A percentile compares a stretch with the other conserved stretches of the same genome.
phyloP scores from a whole-genome alignment of 2,888 invertebrate genomes.

The Polyploca ridens region DNA sequence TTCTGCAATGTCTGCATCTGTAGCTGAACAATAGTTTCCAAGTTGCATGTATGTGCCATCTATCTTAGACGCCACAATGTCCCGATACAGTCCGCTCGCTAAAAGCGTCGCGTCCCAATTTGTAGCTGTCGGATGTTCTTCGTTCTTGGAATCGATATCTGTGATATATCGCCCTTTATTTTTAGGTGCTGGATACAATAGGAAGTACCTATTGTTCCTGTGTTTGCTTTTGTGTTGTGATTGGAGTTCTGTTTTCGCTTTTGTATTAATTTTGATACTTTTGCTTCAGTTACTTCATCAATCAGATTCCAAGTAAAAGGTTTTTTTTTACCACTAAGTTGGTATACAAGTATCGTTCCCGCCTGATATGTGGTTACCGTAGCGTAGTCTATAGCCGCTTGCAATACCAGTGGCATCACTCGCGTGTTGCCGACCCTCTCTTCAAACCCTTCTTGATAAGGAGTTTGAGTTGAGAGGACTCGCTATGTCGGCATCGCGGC shows the following conservation, averaged over 20 bases:
- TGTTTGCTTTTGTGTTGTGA: neutral
- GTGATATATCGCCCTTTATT: constrained; percentile 15
- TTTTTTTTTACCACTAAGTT: too few relatives aligned
- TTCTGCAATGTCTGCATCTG: neutral
- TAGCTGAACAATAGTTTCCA: neutral
- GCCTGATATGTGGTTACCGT: too few relatives aligned
- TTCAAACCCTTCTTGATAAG: too few relatives aligned
- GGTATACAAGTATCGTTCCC: too few relatives aligned
- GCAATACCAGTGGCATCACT: too few relatives aligned
- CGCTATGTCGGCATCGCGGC: too few relatives aligned
- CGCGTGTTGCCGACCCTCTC: too few relatives aligned
- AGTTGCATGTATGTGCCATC: neutral
- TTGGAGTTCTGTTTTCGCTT: neutral
- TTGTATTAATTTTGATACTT: neutral
- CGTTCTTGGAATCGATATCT: constrained; percentile 20
- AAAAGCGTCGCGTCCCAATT: constrained; percentile 16
- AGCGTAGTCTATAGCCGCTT: too few relatives aligned
- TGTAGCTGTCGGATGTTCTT: constrained; percentile 4
- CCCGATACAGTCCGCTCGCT: constrained; percentile 18
- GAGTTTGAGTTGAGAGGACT: too few relatives aligned
- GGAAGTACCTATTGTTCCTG: neutral
- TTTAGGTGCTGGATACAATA: constrained; percentile 12
- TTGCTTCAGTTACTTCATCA: neutral
- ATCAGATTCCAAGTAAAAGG: too few relatives aligned
- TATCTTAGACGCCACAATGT: constrained; percentile 15